Base-by-base conservation (phyloP, 2,888 invertebrate species). In the Aporophyla lueneburgensis region DNA sequence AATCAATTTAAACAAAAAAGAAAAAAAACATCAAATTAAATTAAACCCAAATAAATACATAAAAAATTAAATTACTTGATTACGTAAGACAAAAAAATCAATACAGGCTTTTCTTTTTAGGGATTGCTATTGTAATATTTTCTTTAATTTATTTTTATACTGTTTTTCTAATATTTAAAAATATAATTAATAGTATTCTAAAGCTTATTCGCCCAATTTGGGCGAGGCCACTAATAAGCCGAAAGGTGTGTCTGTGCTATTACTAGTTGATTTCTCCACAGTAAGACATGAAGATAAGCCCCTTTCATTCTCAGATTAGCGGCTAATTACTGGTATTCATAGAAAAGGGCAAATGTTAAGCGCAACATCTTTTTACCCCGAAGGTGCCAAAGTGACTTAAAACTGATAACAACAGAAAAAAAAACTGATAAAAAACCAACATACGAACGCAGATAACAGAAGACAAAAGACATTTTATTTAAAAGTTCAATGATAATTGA, bases 401-500 rank as follows among this genome's bases (percentile, higher is more conserved):
- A 61, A n/a, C 56, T 16, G 76, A 81, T 81, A 84, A 58, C 4
- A 68, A 65, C 46, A 54, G 21, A 54, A n/a, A 53, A 33, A 33
- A n/a, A 19, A 12, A 33, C 53, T 9, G 70, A 73, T 82, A 74
- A 79, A 79, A 85, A 81, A 76, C 58, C 6, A 43, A 66, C 53
- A 53, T 24, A 56, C 21, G 24, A 65, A 68, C 14, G 53, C 12
- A n/a, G 61, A 76, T 68, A 75, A 81, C 58, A 68, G 58, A 72
- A 79, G 46, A 74, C 71, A 74, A 85, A 80, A 80, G 70, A 43
- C 53, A 65, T 69, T 74, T 63, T 70, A 68, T 71, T 71, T 72
- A 21, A 76, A 85, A 84, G 81, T 83, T 85, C 86, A 86, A 78
- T 83, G 86, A 74, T 81, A 81, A 85, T 83, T 78, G 53, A 80